Conservation (phyloP, 2,888 invertebrate genomes). For the Cerastis leucographa region DNA sequence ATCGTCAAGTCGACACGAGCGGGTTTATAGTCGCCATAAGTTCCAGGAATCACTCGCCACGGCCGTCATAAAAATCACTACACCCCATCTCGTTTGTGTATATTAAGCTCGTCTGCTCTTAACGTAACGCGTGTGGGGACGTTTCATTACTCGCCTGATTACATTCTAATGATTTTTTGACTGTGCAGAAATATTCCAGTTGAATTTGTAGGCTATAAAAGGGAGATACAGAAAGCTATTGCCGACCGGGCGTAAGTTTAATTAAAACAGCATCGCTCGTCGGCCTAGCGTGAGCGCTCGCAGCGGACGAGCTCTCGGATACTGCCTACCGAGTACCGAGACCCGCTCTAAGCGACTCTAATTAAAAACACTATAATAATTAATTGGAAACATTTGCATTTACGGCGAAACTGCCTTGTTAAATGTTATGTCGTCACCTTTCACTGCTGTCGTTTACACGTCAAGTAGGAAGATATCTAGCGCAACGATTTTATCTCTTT, state of each 20-base stretch:
- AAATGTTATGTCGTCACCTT: slow-evolving; percentile 56
- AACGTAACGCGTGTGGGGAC: slow-evolving; percentile 65
- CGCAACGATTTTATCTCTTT: slow-evolving; percentile 29
- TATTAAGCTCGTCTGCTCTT: slow-evolving; percentile 73
- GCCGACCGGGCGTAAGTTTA: slow-evolving; percentile 77
- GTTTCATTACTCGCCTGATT: slow-evolving; percentile 64
- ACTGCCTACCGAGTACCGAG: slow-evolving; percentile 65
- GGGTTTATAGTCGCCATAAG: slow-evolving; percentile 87
- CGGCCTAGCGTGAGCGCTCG: slow-evolving; percentile 65
- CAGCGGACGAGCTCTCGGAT: slow-evolving; percentile 59
- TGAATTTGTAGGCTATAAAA: slow-evolving; percentile 67
- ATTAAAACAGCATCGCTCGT: slow-evolving; percentile 82
- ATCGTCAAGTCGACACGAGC: slow-evolving; percentile 84
- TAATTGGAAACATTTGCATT: slow-evolving; percentile 80
- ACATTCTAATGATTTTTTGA: slow-evolving; percentile 67
- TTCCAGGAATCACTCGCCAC: slow-evolving; percentile 82
- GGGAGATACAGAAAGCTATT: slow-evolving; percentile 67
- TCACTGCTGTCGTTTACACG: slow-evolving; percentile 25
- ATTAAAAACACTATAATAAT: slow-evolving; percentile 86
- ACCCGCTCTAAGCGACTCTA: slow-evolving; percentile 77
- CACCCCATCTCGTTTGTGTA: slow-evolving; percentile 70
- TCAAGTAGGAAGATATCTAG: slow-evolving; percentile 16
- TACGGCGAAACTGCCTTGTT: slow-evolving; percentile 75
- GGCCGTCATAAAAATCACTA: slow-evolving; percentile 86
- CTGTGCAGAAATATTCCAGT: slow-evolving; percentile 65